Conservation (phyloP, 2,113 vertebrate genomes). For the Salvelinus alpinus region DNA sequence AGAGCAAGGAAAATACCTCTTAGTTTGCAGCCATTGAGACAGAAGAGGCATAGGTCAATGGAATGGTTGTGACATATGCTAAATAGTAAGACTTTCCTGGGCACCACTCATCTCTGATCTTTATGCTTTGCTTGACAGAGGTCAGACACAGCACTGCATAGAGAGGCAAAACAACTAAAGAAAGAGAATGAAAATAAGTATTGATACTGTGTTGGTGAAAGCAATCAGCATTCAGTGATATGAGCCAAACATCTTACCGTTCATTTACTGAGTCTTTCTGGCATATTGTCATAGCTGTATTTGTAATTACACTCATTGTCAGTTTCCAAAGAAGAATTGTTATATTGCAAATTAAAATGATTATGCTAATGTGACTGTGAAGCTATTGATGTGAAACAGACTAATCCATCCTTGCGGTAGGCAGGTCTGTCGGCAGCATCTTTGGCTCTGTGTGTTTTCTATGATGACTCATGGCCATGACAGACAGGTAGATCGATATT, state of each 20-base stretch:
- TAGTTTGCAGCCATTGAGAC: neutral
- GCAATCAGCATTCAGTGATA: neutral
- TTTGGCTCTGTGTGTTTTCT: constrained; percentile 53
- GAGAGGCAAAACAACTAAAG: neutral
- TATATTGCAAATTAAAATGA: neutral
- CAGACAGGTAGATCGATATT: constrained; percentile 73
- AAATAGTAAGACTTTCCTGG: neutral
- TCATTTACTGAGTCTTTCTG: neutral
- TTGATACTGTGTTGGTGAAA: neutral
- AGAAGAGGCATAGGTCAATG: neutral
- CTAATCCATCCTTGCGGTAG: constrained; percentile 41
- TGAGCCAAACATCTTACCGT: neutral
- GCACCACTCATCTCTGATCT: neutral
- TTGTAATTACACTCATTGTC: neutral
- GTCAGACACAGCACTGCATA: neutral
- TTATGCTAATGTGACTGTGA: neutral
- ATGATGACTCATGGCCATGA: constrained; percentile 63
- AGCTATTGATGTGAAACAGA: constrained; percentile 38
- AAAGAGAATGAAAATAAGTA: neutral
- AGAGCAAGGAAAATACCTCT: neutral
- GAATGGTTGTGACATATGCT: constrained; percentile 6
- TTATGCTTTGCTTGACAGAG: neutral
- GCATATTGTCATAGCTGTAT: neutral
- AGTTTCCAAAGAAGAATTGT: neutral
- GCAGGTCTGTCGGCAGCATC: constrained; percentile 35